These are phyloP conservation scores for Sarcophaga subvicina DNA, from an alignment of 2,888 invertebrate genomes.

Conservation along the genomic window DNA sequence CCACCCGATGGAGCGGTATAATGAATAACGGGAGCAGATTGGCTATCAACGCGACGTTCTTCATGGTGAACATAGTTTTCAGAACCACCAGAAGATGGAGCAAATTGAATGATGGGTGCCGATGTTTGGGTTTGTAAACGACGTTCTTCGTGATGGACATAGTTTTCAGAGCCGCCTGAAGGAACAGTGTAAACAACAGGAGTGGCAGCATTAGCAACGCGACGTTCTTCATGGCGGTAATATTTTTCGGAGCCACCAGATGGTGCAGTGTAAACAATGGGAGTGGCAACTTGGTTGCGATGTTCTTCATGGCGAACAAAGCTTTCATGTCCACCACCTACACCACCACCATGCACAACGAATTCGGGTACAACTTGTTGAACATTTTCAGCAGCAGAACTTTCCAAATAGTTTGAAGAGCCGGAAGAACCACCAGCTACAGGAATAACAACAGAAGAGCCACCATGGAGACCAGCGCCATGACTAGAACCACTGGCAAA, in stretches of 20 bases:
- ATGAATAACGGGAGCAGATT: slow-evolving; percentile 67
- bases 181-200: slow-evolving; percentile 67
- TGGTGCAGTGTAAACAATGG: slow-evolving; percentile 58
- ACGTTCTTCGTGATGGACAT: slow-evolving; percentile 75
- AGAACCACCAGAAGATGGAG: slow-evolving; percentile 73
- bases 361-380: slow-evolving; percentile 70
- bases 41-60: slow-evolving; percentile 71
- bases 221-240: slow-evolving; percentile 68
- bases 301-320: slow-evolving; percentile 68
- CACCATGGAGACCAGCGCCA: slow-evolving; percentile 71
- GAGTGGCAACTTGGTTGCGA: slow-evolving; percentile 60
- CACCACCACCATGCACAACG: slow-evolving; percentile 66
- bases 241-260: slow-evolving; percentile 68
- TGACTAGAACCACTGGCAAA: slow-evolving; percentile 72
- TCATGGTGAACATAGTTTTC: slow-evolving; percentile 76
- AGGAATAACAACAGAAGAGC: slow-evolving; percentile 73
- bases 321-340: slow-evolving; percentile 65
- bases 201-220: slow-evolving; percentile 57
- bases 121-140: slow-evolving; percentile 71
- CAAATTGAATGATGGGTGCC: slow-evolving; percentile 70
- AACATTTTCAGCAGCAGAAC: slow-evolving; percentile 67
- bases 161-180: slow-evolving; percentile 75
- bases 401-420: slow-evolving; percentile 68
- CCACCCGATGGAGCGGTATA: slow-evolving; percentile 70
- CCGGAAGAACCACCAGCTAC: slow-evolving; percentile 72